Conservation (phyloP, 2,113 vertebrate species). For the Cebus imitator region DNA sequence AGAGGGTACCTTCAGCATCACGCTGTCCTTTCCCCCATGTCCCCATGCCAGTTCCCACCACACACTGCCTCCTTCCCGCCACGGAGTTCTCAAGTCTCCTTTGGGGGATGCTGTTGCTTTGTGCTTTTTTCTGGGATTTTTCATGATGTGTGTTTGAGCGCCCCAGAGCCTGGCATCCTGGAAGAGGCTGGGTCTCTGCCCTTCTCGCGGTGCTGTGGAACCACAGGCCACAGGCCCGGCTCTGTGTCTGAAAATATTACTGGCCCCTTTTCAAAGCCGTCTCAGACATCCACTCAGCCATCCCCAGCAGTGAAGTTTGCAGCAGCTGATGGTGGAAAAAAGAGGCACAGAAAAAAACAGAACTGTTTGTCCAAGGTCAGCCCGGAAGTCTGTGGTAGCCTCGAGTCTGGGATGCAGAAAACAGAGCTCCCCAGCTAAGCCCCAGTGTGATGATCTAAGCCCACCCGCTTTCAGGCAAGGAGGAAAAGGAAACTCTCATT, state of each 20-base stretch:
- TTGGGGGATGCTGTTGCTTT: background rate
- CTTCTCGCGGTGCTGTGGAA: background rate
- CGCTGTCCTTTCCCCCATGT: background rate
- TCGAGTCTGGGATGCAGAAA: background rate
- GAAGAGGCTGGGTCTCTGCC: background rate
- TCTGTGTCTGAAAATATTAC: background rate
- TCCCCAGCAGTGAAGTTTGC: background rate
- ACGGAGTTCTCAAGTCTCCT: background rate
- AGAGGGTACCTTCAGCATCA: background rate
- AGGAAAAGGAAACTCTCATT: background rate
- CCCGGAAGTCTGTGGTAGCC: background rate
- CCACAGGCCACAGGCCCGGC: background rate
- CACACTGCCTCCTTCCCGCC: background rate
- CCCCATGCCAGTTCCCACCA: background rate
- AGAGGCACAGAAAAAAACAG: conserved; percentile 17
- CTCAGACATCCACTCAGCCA: background rate
- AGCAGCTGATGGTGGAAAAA: background rate
- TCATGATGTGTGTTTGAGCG: background rate
- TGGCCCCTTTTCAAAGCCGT: background rate
- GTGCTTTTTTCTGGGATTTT: conserved; percentile 29
- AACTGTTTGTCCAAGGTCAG: background rate
- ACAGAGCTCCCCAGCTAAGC: background rate
- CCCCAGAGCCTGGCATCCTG: background rate
- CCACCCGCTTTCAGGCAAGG: background rate
- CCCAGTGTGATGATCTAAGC: background rate